Base-by-base conservation (phyloP, 2,113 vertebrate species). In the Sinocyclocheilus anshuiensis region DNA sequence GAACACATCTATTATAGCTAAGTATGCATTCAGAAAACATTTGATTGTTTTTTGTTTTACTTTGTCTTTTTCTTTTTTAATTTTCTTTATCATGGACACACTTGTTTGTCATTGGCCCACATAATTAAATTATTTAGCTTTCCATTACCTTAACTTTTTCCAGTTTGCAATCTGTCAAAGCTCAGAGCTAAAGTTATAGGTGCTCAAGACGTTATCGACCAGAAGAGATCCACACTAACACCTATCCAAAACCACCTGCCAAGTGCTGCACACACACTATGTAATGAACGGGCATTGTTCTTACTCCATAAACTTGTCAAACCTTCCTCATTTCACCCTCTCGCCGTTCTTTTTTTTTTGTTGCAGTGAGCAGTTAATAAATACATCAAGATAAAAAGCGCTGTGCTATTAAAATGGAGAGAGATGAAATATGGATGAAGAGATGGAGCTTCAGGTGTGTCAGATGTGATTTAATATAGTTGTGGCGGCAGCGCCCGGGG, bases 341-440 rank as follows among this genome's bases (percentile, higher is more conserved):
- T 55, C 22, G 76, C 90, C 57, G 94, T 97, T 96, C 96, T 92
- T 93, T 93, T 93, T 94, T 94, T 93, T 94, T 92, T 91, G 93
- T 22, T 59, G 20, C 18, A 84, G 26, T 22, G 94, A 92, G 15
- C 94, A 96, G 95, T 97, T 98, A 97, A 97, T 98, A 97, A 98
- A 98, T 97, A 96, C 94, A 97, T 96, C 96, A 96, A 95, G 94
- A 93, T 95, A 77, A 96, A 97, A 98, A 97, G 95, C 97, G 97
- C 96, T 97, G 96, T 92, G 92, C 95, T 96, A 96, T 97, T 97
- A 96, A 97, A 97, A 96, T 94, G 94, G 92, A 94, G 94, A 86
- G 92, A 92, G 94, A 97, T 98, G 96, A 98, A 98, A 99, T 98
- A 98, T 98, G 97, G 96, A 98, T 98, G 97, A 97, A 96, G 95